Percentiles rank a stretch among this genome's conserved stretches.
Evolutionary conservation across 2,888 invertebrate species (phyloP).

Genomic region (Coenonympha glycerion): DNA sequence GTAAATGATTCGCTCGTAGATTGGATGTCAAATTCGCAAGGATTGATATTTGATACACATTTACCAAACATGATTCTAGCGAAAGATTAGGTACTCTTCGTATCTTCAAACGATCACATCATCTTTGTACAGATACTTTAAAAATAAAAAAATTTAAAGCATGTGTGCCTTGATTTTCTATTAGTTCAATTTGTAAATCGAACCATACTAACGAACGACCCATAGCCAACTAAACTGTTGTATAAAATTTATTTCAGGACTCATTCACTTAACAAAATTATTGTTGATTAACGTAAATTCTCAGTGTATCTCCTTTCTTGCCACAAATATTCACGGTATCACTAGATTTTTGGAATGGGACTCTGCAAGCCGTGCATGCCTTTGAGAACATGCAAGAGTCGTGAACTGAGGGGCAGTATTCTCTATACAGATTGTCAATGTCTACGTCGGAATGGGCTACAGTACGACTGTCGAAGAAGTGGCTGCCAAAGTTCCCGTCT

Average conservation of each 20-base stretch:
- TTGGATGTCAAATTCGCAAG: too few relatives aligned
- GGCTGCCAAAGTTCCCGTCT: constrained; percentile 62
- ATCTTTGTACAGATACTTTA: too few relatives aligned
- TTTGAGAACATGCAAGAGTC: constrained; percentile 44
- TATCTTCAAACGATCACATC: too few relatives aligned
- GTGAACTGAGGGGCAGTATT: constrained; percentile 70
- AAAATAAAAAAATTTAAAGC: neutral
- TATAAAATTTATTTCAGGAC: neutral
- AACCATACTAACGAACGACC: neutral
- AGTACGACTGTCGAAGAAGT: constrained; percentile 71
- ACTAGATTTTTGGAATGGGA: constrained; percentile 9
- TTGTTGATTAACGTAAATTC: neutral
- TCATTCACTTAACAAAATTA: neutral
- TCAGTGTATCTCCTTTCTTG: neutral
- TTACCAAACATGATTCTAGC: too few relatives aligned
- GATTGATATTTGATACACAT: too few relatives aligned
- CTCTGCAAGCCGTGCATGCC: constrained; percentile 23
- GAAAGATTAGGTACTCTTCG: too few relatives aligned
- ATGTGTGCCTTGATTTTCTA: neutral
- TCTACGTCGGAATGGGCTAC: constrained; percentile 74
- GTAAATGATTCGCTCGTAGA: too few relatives aligned
- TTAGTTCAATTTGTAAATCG: neutral
- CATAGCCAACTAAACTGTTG: neutral
- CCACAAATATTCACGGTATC: neutral
- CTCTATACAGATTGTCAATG: constrained; percentile 74